phyloP scores from a whole-genome alignment of 2,888 invertebrate species.

The Ornithoptera priamus region DNA sequence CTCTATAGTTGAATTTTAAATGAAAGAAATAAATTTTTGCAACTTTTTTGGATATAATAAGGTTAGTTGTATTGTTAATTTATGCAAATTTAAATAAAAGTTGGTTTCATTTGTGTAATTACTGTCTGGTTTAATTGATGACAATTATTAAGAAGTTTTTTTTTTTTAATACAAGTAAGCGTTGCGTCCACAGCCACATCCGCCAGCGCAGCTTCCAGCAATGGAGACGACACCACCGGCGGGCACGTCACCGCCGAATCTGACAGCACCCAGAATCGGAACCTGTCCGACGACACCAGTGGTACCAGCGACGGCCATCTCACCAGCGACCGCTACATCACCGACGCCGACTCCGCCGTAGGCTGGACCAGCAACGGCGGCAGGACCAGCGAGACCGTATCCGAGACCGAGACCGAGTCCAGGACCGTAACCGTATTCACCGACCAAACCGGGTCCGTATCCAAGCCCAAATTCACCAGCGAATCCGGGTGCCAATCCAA shows the following conservation, averaged over 20 bases:
- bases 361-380: not conserved
- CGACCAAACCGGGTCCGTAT: constrained; percentile 11
- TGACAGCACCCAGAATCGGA: constrained; percentile 44
- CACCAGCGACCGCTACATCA: constrained; percentile 38
- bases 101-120: too few species aligned
- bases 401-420: constrained; percentile 8
- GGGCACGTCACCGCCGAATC: constrained; percentile 30
- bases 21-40: too few species aligned
- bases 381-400: constrained; percentile 8
- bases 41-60: too few species aligned
- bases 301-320: constrained; percentile 45
- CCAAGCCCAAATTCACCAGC: constrained; percentile 9
- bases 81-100: too few species aligned
- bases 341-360: constrained; percentile 38
- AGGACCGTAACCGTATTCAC: constrained; percentile 15
- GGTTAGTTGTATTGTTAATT: too few species aligned
- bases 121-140: not conserved
- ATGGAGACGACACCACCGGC: constrained; percentile 44
- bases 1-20: too few species aligned
- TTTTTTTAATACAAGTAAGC: constrained; percentile 13
- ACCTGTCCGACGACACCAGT: constrained; percentile 44
- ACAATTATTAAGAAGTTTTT: not conserved
- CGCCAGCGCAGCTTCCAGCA: constrained; percentile 40
- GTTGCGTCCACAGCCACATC: constrained; percentile 30
- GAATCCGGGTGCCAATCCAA: constrained; percentile 4